These are phyloP conservation scores for Nothoprocta perdicaria DNA, from an alignment of 2,113 vertebrate species.

Conservation along the genomic window DNA sequence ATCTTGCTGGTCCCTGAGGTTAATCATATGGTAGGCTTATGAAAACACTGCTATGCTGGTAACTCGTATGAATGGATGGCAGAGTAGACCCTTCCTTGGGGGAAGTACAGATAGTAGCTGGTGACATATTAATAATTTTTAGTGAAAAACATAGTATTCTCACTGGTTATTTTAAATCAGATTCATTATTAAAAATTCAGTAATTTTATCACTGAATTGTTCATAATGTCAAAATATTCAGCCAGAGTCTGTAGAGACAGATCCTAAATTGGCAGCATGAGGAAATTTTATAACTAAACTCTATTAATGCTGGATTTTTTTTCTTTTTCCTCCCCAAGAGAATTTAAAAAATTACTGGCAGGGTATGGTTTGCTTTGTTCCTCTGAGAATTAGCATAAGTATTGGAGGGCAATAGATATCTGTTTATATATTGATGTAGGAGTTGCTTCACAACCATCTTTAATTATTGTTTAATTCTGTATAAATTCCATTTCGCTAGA, in stretches of 20 bases:
- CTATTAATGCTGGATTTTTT: not conserved
- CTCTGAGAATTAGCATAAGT: conserved; percentile 27
- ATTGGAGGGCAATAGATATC: conserved; percentile 26
- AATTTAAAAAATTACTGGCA: not conserved
- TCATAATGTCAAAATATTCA: not conserved
- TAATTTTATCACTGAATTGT: not conserved
- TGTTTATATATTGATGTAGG: conserved; percentile 15
- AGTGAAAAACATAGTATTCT: not conserved
- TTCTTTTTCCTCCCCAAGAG: not conserved
- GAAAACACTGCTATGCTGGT: not conserved
- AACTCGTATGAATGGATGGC: not conserved
- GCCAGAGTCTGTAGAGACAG: not conserved
- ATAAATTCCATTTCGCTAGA: not conserved
- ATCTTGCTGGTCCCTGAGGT: not conserved
- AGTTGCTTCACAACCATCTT: not conserved
- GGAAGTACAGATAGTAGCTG: not conserved
- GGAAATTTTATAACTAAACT: not conserved
- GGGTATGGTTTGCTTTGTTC: not conserved
- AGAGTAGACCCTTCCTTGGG: not conserved
- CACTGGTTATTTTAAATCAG: not conserved
- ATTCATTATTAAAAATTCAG: not conserved
- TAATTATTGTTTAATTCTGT: not conserved
- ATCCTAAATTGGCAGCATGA: conserved; percentile 5
- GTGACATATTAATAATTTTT: not conserved
- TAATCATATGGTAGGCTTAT: fast-evolving